Percentiles rank a stretch among this genome's conserved stretches.
Evolutionary conservation across 1,140 invertebrate genomes (phyloP).

Genomic region (Venturia canescens): DNA sequence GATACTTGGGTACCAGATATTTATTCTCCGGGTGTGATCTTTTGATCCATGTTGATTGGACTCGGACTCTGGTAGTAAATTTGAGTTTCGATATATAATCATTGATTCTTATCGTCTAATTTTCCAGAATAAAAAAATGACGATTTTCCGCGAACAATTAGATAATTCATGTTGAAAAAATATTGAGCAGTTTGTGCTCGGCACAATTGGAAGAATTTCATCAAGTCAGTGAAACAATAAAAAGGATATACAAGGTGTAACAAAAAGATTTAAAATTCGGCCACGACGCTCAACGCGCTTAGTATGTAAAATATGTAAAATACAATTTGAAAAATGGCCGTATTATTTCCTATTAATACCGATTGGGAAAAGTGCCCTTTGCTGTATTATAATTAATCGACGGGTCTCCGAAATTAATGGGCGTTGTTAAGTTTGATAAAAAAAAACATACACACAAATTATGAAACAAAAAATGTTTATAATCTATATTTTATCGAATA

Average conservation of each 20-base stretch:
- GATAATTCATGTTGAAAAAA: no score
- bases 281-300: background rate
- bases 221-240: no score
- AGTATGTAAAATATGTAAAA: background rate
- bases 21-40: no score
- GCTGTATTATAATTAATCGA: conserved; percentile 29
- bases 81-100: no score
- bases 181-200: no score
- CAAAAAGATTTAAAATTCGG: background rate
- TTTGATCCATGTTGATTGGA: no score
- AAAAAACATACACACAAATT: conserved; percentile 1
- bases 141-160: no score
- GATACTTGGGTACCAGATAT: no score
- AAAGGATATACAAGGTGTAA: background rate
- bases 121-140: no score
- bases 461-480: conserved; percentile 23
- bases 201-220: no score
- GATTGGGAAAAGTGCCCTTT: background rate
- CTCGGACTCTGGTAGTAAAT: no score
- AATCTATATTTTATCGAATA: conserved; percentile 38
- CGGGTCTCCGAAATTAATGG: conserved; percentile 17
- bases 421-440: conserved; percentile 46
- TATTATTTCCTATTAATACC: background rate
- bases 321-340: conserved; percentile 4
- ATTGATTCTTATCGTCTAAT: no score